Evolutionary conservation across 2,888 invertebrate species (phyloP).

Genomic region (Eubasilissa splendida): DNA sequence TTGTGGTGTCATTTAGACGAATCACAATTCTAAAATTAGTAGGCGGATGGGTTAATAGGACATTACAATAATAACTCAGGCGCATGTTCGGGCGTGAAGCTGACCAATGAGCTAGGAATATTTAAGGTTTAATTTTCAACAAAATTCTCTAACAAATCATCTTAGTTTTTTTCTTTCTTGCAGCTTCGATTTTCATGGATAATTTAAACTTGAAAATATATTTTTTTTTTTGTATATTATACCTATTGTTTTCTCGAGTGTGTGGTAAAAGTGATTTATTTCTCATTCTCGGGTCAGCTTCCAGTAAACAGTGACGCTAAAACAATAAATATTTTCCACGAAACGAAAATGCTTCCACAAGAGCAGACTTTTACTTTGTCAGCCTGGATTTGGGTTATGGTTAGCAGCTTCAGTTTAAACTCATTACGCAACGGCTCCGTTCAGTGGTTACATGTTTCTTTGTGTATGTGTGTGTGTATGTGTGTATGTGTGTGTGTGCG

Average conservation of each 20-base stretch:
- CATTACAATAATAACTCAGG: no score
- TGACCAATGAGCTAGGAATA: no score
- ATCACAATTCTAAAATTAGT: no score
- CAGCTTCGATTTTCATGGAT: no score
- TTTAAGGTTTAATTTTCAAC: no score
- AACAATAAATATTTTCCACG: constrained; percentile 20
- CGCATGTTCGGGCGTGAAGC: no score
- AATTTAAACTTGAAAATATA: no score
- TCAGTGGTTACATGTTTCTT: constrained; percentile 3
- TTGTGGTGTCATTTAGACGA: no score
- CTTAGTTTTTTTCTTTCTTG: no score
- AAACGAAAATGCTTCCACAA: constrained; percentile 25
- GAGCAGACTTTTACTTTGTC: constrained; percentile 39
- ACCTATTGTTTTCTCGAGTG: background rate
- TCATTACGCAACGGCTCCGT: constrained; percentile 34
- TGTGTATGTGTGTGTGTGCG: background rate
- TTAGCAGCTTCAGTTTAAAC: constrained; percentile 38
- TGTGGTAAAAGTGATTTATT: background rate
- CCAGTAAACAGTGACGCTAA: background rate
- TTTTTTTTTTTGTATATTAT: no score
- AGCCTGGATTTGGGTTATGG: constrained; percentile 41
- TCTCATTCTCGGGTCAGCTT: background rate
- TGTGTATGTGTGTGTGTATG: background rate
- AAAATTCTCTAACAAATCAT: no score
- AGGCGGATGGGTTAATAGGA: no score